Evolutionary conservation across 1,140 invertebrate genomes (phyloP), one percentile per base, ranked within the genome.

Genomic region (Neodiprion pinetum): DNA sequence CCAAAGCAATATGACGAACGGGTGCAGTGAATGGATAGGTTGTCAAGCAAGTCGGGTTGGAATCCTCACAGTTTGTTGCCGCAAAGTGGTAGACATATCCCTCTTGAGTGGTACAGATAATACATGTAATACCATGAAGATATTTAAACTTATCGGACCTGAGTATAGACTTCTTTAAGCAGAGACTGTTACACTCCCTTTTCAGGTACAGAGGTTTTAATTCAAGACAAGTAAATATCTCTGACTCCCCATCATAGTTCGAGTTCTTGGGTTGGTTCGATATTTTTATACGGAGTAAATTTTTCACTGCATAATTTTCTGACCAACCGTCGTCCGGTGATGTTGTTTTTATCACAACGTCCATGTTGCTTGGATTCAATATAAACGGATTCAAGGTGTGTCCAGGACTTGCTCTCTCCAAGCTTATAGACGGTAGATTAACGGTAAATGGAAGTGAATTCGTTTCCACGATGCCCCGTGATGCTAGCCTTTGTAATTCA

Each of bases 21-120:
- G 92, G 91, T 1, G 93, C 92, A 0, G 94, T 95, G 75, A 95
- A 95, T 7, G 92, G 91, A 82, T 95, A 95, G 73, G 83, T 83
- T 1, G 84, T 87, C 47, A 87, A 74, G 72, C 86, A 89, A 17
- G 80, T 80, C 0, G 82, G 77, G 48, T 84, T 81, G 7, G 72
- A 73, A 67, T 82, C 77, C 40, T 80, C 78, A 3, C 67, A 75
- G 7, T 73, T 81, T 3, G 84, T 76, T 5, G 84, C 76, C 4
- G 89, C 85, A 61, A 92, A 89, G 70, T 92, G 89, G 79, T 92
- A 92, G 4, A 92, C 78, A 75, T 90, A 92, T 48, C 90, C 92
- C 79, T 92, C 90, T 76, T 91, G 90, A 4, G 88, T 83, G 1
- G 90, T 91, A 49, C 89, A 90, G 67, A 92, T 81, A 1, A 91